Base-by-base conservation (phyloP, 2,888 invertebrate genomes). In the Nomada goodeniana region DNA sequence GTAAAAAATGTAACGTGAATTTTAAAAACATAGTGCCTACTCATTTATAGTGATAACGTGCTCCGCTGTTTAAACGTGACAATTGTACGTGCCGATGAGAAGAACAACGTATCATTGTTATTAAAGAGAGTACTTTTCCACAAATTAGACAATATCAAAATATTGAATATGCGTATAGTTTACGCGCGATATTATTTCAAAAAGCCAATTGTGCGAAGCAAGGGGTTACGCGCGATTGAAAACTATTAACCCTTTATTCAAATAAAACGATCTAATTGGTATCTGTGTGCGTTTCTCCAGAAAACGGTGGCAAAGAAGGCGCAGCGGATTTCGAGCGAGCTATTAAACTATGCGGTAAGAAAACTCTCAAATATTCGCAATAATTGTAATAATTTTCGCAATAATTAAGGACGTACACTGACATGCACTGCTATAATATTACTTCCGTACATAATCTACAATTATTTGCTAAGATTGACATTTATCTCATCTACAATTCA, bases 261-360 rank as follows among this genome's bases (percentile, higher is more conserved):
- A 65, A 47, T 29, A 18, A 0, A n/a, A 29, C n/a, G 23, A 55
- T 11, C 1, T 44, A 61, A 36, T 13, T 15, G 4, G n/a, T n/a
- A 26, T 15, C 9, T 18, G n/a, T 3, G 29, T 52, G 23, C 42
- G 53, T 63, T 64, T 69, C 29, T 10, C 57, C 15, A 61, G 88
- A 88, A 2, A 87, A 83, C 52, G 84, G 76, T 2, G 68, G 74
- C 9, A 90, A 87, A 44, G 89, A 91, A 20, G 90, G 86, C 5
- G 82, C 78, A 20, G 86, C 88, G 1, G 90, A 92, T 76, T 91
- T 91, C 50, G 92, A 92, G 44, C 90, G 85, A n/a, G 92, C 92
- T 0, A 89, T 92, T 42, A 89, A 83, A 81, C 85, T 91, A 50
- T 92, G 92, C 59, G 91, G 92, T 91, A 70, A 88, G 85, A 23